phyloP scores from a whole-genome alignment of 2,888 invertebrate species.

The Ophioninae sp. region DNA sequence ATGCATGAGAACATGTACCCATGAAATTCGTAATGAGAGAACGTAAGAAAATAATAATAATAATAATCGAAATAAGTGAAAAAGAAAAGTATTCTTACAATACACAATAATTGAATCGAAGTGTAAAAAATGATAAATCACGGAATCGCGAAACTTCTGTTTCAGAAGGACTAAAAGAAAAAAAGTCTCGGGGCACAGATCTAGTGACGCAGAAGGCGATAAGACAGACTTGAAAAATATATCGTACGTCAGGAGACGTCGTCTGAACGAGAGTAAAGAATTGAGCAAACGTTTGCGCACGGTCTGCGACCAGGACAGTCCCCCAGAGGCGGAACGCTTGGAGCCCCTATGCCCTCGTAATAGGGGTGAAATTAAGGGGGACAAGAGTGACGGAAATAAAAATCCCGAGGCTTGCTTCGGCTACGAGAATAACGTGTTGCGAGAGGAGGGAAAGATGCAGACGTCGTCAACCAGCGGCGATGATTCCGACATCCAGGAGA shows the following conservation, averaged over 20 bases:
- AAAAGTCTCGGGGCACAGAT: constrained; percentile 61
- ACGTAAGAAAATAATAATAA: constrained; percentile 50
- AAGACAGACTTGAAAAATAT: constrained; percentile 50
- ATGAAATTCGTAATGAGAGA: constrained; percentile 20
- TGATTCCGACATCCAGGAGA: constrained; percentile 13
- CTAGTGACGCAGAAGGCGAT: constrained; percentile 55
- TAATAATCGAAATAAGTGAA: constrained; percentile 60
- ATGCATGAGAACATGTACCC: constrained; percentile 58
- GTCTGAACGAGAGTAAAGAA: constrained; percentile 33
- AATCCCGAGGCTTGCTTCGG: background rate
- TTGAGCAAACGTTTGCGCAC: constrained; percentile 47
- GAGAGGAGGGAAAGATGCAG: constrained; percentile 29
- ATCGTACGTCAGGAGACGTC: constrained; percentile 55
- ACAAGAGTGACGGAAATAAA: background rate
- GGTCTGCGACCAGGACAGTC: constrained; percentile 65
- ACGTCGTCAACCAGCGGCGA: constrained; percentile 12
- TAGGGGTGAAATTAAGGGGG: background rate
- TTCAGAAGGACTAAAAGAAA: constrained; percentile 72
- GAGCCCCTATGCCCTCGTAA: background rate
- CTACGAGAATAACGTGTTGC: background rate
- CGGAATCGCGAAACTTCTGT: constrained; percentile 71
- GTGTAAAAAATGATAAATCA: constrained; percentile 65
- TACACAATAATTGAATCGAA: constrained; percentile 40
- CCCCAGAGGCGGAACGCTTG: constrained; percentile 14
- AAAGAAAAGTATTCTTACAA: constrained; percentile 32